Evolutionary conservation across 2,888 invertebrate species (phyloP).

Genomic region (Anthophora plumipes): DNA sequence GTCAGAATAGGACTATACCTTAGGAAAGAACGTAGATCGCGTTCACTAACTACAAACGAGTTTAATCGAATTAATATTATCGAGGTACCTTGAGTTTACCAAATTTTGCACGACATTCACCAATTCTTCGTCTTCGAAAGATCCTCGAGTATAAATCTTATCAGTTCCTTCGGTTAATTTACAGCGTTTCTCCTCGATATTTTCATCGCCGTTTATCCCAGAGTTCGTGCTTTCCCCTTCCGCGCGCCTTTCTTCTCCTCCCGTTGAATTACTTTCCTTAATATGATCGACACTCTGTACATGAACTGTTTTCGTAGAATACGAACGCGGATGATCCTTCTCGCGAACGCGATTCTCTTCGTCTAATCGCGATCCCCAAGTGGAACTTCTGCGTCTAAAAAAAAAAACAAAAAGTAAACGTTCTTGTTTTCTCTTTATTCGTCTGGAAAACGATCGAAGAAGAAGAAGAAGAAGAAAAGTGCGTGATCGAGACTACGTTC

Average conservation of each 20-base stretch:
- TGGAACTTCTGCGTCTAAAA: constrained; percentile 33
- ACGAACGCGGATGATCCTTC: constrained; percentile 12
- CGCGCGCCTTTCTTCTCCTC: not conserved
- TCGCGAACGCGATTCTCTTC: constrained; percentile 19
- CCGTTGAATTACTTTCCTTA: constrained; percentile 2
- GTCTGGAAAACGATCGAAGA: not conserved
- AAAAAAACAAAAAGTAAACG: not conserved
- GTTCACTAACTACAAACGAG: not conserved
- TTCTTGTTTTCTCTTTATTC: not conserved
- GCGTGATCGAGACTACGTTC: not conserved
- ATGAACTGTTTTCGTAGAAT: not conserved
- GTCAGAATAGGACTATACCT: constrained; percentile 71
- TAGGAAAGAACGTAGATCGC: constrained; percentile 19
- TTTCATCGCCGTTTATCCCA: not conserved
- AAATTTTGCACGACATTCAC: constrained; percentile 73
- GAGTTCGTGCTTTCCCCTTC: not conserved
- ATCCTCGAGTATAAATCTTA: not conserved
- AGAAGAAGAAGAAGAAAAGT: too few relatives aligned
- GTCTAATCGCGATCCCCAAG: constrained; percentile 36
- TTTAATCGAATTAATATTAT: not conserved
- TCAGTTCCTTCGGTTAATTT: not conserved
- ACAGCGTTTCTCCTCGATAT: constrained; percentile 5
- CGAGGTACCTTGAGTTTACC: constrained; percentile 75
- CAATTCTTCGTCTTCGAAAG: constrained; percentile 31
- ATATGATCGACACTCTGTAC: not conserved